Conservation (phyloP, 2,113 vertebrate species). For the Litocranius walleri region DNA sequence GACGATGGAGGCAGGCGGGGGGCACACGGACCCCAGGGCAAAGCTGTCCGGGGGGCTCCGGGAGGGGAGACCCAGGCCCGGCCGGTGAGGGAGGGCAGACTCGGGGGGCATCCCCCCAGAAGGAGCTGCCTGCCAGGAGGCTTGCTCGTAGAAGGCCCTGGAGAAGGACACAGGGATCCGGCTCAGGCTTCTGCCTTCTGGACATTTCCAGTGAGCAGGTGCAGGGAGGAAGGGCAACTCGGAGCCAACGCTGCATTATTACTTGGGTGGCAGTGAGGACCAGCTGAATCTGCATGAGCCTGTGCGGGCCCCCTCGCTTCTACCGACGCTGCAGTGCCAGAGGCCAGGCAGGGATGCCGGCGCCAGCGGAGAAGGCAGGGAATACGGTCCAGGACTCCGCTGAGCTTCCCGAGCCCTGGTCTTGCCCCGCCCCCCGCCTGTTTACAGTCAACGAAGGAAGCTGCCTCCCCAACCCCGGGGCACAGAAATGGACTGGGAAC, state of each 20-base stretch:
- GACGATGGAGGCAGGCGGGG: not conserved
- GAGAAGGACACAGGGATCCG: accelerated
- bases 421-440: not conserved
- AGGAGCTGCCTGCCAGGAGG: not conserved
- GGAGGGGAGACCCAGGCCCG: not conserved
- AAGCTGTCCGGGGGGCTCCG: accelerated
- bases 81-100: not conserved
- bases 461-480: accelerated
- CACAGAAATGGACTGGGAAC: not conserved
- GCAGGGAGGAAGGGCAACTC: not conserved
- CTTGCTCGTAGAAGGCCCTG: not conserved
- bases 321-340: not conserved
- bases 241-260: not conserved
- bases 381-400: accelerated
- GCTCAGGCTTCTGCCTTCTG: not conserved
- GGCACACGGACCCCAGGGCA: not conserved
- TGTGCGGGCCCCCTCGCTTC: not conserved
- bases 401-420: not conserved
- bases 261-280: not conserved
- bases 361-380: no score
- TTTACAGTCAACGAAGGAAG: not conserved
- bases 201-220: not conserved
- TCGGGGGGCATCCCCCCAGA: not conserved
- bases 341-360: accelerated
- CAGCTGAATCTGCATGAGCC: not conserved